Conservation (phyloP, 1,140 invertebrate species). For the Ooceraea biroi region DNA sequence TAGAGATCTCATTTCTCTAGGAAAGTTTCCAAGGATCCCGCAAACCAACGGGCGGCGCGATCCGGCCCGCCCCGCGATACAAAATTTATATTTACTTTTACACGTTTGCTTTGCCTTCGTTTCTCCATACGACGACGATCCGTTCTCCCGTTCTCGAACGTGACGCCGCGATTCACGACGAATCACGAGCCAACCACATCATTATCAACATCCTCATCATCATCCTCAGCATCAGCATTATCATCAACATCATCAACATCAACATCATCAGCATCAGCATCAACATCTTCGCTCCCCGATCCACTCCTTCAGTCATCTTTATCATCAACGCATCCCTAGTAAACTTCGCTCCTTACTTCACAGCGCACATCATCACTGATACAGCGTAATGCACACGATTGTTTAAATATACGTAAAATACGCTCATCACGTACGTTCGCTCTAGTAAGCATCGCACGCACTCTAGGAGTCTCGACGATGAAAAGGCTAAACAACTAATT, state of each 20-base stretch:
- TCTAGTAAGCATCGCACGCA: conserved; percentile 74
- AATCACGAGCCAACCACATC: conserved; percentile 75
- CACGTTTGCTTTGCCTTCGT: conserved; percentile 53
- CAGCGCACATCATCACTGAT: conserved; percentile 77
- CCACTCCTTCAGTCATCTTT: conserved; percentile 38
- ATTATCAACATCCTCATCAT: conserved; percentile 24
- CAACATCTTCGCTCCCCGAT: conserved; percentile 54
- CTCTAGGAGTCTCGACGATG: conserved; percentile 77
- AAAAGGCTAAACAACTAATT: conserved; percentile 77
- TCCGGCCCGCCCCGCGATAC: conserved; percentile 69
- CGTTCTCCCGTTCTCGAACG: conserved; percentile 65
- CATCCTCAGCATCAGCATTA: conserved; percentile 60
- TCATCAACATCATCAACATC: conserved; percentile 39
- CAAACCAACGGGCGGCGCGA: conserved; percentile 33
- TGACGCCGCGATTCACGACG: conserved; percentile 74
- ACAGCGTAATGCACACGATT: conserved; percentile 76
- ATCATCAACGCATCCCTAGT: conserved; percentile 62
- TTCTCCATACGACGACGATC: conserved; percentile 66
- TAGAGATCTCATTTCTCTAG: not conserved
- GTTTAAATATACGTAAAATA: conserved; percentile 67
- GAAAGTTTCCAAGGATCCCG: conserved; percentile 24
- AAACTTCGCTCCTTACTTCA: conserved; percentile 66
- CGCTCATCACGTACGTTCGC: conserved; percentile 73
- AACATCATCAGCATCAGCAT: conserved; percentile 27
- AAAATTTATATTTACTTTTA: conserved; percentile 74